phyloP scores from a whole-genome alignment of 2,797 vertebrate genomes.

The Myotis myotis region DNA sequence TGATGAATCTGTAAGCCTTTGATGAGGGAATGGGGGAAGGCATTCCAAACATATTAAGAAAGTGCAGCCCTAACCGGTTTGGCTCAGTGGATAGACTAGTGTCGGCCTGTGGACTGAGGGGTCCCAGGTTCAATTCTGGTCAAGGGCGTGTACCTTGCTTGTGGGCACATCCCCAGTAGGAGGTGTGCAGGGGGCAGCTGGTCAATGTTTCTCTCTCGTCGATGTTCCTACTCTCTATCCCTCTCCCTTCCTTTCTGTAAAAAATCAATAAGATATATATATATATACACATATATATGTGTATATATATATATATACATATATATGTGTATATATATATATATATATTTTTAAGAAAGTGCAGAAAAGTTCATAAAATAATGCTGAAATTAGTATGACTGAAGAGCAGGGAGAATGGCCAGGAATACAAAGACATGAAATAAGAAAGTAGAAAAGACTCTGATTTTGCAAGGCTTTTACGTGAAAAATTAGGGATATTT shows the following conservation, averaged over 20 bases:
- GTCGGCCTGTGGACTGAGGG: not conserved
- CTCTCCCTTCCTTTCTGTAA: not conserved
- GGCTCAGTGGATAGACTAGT: not conserved
- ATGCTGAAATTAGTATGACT: not conserved
- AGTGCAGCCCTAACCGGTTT: not conserved
- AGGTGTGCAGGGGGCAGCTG: no score
- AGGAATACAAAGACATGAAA: not conserved
- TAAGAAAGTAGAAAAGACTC: not conserved
- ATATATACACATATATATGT: no score
- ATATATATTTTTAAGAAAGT: not conserved
- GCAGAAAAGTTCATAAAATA: not conserved
- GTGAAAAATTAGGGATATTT: conserved; percentile 6
- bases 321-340: no score
- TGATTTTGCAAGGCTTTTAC: conserved; percentile 26
- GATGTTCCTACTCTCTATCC: not conserved
- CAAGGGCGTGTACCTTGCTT: no score
- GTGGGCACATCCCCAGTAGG: no score
- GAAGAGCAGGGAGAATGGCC: not conserved
- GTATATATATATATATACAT: no score
- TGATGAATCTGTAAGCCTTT: not conserved
- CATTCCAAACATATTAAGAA: not conserved
- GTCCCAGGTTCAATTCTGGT: no score
- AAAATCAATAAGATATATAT: not conserved
- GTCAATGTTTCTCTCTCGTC: not conserved
- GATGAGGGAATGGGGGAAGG: not conserved